A percentile compares a stretch with the other conserved stretches of the same genome.
Conservation (phyloP, 2,113 vertebrate genomes). For the Rhagologus leucostigma region DNA sequence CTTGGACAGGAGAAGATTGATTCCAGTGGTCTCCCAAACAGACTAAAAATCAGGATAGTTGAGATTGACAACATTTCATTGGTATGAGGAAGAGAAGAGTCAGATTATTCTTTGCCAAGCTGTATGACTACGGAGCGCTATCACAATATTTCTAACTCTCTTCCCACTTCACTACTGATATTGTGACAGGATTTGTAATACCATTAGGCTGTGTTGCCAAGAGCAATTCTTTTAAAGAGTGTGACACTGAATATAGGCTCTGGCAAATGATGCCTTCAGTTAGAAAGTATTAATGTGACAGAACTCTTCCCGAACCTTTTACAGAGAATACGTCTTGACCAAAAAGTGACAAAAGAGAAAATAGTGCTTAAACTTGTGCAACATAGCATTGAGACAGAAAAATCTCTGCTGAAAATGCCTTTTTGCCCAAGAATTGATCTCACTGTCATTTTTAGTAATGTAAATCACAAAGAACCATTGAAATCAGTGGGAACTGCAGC, state of each 20-base stretch:
- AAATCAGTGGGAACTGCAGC: background rate
- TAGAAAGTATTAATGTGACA: conserved; percentile 39
- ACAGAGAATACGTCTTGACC: conserved; percentile 1
- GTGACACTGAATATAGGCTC: conserved; percentile 45
- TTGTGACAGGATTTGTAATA: conserved; percentile 44
- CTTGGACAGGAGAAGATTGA: conserved; percentile 17
- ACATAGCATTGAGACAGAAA: background rate
- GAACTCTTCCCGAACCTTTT: conserved; percentile 27
- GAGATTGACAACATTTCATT: background rate
- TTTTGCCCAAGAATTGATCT: background rate
- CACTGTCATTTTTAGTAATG: background rate
- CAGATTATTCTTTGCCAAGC: conserved; percentile 1
- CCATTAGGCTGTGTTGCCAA: conserved; percentile 20
- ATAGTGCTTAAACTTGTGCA: background rate
- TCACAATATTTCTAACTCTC: conserved; percentile 25
- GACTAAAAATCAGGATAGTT: background rate
- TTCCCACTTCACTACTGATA: conserved; percentile 13
- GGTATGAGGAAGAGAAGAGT: background rate
- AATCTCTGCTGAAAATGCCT: background rate
- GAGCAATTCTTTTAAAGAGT: conserved; percentile 36
- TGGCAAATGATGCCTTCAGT: conserved; percentile 42
- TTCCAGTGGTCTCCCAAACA: background rate
- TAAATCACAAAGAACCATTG: background rate
- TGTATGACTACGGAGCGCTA: background rate
- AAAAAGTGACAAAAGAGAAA: conserved; percentile 35